These are phyloP conservation scores for Portunus trituberculatus DNA, from an alignment of 1,140 invertebrate genomes.

Conservation along the genomic window DNA sequence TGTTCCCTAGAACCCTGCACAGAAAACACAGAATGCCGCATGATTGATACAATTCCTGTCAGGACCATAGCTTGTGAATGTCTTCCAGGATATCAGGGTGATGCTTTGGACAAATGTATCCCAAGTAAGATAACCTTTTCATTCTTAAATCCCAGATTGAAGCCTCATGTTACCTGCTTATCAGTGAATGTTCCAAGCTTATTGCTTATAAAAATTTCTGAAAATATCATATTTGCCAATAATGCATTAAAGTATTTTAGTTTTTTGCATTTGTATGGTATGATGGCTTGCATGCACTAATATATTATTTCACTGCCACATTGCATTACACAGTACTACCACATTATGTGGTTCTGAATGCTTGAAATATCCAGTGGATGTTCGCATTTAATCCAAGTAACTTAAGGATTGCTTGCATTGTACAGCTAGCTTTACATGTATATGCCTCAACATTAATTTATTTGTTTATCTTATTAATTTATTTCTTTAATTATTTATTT, in stretches of 20 bases:
- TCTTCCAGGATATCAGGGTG: conserved; percentile 78
- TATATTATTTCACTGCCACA: too few relatives aligned
- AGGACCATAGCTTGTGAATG: conserved; percentile 78
- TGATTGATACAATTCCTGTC: conserved; percentile 91
- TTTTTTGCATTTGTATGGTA: neutral
- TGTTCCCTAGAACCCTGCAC: conserved; percentile 78
- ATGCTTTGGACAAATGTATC: conserved; percentile 80
- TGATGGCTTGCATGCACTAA: neutral
- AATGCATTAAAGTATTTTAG: neutral
- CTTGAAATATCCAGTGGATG: too few relatives aligned
- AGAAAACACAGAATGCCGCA: conserved; percentile 87
- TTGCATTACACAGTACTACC: too few relatives aligned
- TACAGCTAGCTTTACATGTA: too few relatives aligned
- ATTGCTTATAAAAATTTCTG: neutral
- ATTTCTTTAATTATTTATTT: too few relatives aligned
- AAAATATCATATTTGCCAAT: neutral
- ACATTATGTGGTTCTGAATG: too few relatives aligned
- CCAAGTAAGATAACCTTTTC: conserved; percentile 77
- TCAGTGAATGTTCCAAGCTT: neutral
- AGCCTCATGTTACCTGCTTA: neutral
- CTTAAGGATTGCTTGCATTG: too few relatives aligned
- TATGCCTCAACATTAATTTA: too few relatives aligned
- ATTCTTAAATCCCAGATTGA: neutral
- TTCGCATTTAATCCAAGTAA: too few relatives aligned
- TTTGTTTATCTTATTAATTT: too few relatives aligned